These are phyloP conservation scores for Acrobasis consociella DNA, from an alignment of 2,888 invertebrate species.

Conservation along the genomic window DNA sequence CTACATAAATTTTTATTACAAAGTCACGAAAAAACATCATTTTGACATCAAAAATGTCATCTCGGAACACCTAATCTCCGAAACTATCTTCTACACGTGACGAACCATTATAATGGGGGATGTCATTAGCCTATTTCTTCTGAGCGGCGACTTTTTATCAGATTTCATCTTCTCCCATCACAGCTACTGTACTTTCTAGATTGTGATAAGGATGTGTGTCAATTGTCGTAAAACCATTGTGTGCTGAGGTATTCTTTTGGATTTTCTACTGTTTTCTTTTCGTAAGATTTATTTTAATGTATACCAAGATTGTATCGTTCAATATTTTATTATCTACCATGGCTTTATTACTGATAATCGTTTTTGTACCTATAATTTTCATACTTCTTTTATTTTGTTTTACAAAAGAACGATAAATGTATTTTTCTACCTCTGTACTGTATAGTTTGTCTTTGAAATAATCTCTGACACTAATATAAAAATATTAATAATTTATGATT, in stretches of 20 bases:
- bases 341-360: too few relatives aligned
- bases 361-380: too few relatives aligned
- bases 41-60: slow-evolving; percentile 18
- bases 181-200: slow-evolving; percentile 47
- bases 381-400: too few relatives aligned
- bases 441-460: too few relatives aligned
- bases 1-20: slow-evolving; percentile 1
- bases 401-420: too few relatives aligned
- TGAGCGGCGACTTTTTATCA: slow-evolving; percentile 58
- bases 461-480: too few relatives aligned
- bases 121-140: slow-evolving; percentile 73
- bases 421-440: too few relatives aligned
- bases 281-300: too few relatives aligned
- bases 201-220: slow-evolving; percentile 19
- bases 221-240: slow-evolving; percentile 15
- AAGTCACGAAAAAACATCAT: slow-evolving; percentile 19
- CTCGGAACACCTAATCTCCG: slow-evolving; percentile 39
- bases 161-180: slow-evolving; percentile 54
- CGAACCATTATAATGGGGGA: slow-evolving; percentile 69
- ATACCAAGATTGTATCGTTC: too few relatives aligned
- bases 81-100: slow-evolving; percentile 68
- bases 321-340: too few relatives aligned
- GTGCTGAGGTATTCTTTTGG: slow-evolving; percentile 19
- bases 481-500: too few relatives aligned
- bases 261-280: background rate